Evolutionary conservation across 2,113 vertebrate genomes (phyloP), one percentile per base, ranked within the genome.

Genomic region (Datnioides undecimradiatus): DNA sequence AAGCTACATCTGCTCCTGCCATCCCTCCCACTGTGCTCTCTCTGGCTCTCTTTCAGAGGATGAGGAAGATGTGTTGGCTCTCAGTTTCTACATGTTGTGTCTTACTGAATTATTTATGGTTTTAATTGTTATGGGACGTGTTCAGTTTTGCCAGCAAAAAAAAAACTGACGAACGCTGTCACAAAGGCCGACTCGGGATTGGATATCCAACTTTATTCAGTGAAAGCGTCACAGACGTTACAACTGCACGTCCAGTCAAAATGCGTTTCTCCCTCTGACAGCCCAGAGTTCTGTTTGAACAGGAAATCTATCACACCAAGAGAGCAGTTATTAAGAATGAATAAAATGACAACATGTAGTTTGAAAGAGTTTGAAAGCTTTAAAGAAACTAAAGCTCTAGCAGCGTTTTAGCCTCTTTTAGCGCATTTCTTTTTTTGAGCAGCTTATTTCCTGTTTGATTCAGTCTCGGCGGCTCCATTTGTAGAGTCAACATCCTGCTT

Each of bases 1-100:
- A 88, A 73, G 79, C 73, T 79, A 55, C 73, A 70, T 85, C 78
- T 79, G 84, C 62, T 77, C 55, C 75, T 73, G 77, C 81, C 77
- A 64, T 80, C 49, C 71, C 49, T 76, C 72, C 84, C 54, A 63
- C 79, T 69, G 41, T 4, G 12, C 73, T 74, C 48, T 54, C 76
- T 31, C 33, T 46, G 55, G n/a, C 63, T 52, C 21, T 31, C 66
- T 57, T n/a, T n/a, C 49, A n/a, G 51, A 58, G 63, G 66, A 81
- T 17, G 59, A 36, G 51, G 79, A 46, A 31, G 64, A 78, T 16
- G 36, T 57, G 79, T 57, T 8, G 45, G 38, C 70, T 57, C 63
- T 54, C n/a, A 0, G 12, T 58, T 17, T 73, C 36, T 46, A 14
- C 29, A 12, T 23, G 38, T 33, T 33, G 23, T 29, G 45, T 40